Percentiles rank a stretch among this genome's conserved stretches.
Conservation (phyloP, 2,797 vertebrate species). For the Taeniopygia guttata region DNA sequence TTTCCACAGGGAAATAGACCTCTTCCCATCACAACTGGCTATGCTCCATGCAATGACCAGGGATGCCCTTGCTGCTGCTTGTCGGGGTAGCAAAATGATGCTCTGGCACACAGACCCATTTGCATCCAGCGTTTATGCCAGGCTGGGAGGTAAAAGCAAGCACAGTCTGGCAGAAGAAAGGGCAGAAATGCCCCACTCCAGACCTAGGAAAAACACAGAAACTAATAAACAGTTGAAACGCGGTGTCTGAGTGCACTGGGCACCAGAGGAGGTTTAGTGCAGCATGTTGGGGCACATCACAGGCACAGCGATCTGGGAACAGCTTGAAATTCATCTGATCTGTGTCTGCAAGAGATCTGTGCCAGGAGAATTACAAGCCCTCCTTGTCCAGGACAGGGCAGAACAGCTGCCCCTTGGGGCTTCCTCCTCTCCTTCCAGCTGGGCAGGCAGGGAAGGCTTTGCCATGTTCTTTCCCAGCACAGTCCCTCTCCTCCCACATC, state of each 20-base stretch:
- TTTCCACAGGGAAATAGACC: not conserved
- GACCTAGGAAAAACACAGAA: not conserved
- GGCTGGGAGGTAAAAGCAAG: not conserved
- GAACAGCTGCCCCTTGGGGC: rapidly evolving
- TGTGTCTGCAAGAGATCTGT: rapidly evolving
- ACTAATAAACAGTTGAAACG: rapidly evolving
- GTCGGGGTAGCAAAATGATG: not conserved
- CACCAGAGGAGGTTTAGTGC: not conserved
- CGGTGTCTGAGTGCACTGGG: rapidly evolving
- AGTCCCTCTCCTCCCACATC: not conserved
- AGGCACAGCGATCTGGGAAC: not conserved
- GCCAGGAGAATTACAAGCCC: rapidly evolving
- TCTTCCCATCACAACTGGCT: rapidly evolving
- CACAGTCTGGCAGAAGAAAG: not conserved
- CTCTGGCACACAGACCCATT: not conserved
- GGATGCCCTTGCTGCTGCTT: not conserved
- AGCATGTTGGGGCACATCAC: not conserved
- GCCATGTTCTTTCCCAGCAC: rapidly evolving
- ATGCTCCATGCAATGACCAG: rapidly evolving
- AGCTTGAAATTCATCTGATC: not conserved
- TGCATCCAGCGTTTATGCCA: rapidly evolving
- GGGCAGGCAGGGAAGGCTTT: not conserved
- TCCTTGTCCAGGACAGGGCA: not conserved
- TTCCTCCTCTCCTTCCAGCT: not conserved
- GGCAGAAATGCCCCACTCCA: not conserved